These are phyloP conservation scores for Drosophila bunnanda DNA, from an alignment of 2,888 invertebrate genomes.

Conservation along the genomic window DNA sequence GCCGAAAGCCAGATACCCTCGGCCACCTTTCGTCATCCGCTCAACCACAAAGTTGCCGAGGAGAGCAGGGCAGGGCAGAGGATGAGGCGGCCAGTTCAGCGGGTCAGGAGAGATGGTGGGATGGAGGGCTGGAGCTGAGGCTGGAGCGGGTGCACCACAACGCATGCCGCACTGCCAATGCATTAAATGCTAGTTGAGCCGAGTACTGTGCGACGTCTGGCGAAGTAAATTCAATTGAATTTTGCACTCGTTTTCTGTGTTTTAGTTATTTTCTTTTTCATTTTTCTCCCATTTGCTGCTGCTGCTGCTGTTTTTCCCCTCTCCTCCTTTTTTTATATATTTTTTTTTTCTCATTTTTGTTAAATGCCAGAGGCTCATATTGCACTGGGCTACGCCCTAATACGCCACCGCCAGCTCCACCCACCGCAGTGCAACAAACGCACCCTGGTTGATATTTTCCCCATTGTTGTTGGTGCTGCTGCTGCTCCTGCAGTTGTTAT, in stretches of 20 bases:
- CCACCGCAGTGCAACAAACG: conserved; percentile 52
- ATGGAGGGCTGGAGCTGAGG: neutral
- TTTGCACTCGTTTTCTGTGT: conserved; percentile 61
- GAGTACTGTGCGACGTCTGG: conserved; percentile 58
- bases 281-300: conserved; percentile 26
- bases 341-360: conserved; percentile 56
- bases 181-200: conserved; percentile 62
- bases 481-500: conserved; percentile 47
- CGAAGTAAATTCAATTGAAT: conserved; percentile 82
- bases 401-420: conserved; percentile 16
- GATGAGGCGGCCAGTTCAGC: conserved; percentile 16
- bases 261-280: conserved; percentile 28
- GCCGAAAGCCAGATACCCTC: conserved; percentile 34
- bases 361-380: conserved; percentile 71
- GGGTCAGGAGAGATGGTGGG: conserved; percentile 6
- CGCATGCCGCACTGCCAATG: conserved; percentile 53
- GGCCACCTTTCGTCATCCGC: conserved; percentile 45
- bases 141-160: conserved; percentile 7
- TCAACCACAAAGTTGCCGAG: conserved; percentile 29
- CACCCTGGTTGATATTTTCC: conserved; percentile 58
- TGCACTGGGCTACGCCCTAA: conserved; percentile 66
- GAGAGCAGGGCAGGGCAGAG: neutral
- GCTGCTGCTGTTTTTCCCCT: conserved; percentile 16
- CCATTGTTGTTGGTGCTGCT: conserved; percentile 14
- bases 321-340: neutral